Evolutionary conservation across 2,113 vertebrate species (phyloP).

Genomic region (Ondatra zibethicus): DNA sequence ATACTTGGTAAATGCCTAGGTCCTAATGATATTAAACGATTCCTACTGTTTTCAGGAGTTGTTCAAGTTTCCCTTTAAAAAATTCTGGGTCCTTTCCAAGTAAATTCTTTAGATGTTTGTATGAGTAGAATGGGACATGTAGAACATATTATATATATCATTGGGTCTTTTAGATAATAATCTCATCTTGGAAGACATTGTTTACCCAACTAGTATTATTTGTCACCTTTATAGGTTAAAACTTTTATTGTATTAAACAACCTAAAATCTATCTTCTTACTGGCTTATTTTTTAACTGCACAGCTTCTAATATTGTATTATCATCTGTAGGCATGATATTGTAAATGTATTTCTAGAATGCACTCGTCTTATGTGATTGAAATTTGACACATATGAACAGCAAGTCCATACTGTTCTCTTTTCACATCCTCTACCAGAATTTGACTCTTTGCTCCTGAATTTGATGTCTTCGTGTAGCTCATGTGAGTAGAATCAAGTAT

Average conservation of each 20-base stretch:
- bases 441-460: neutral
- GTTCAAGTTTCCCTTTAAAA: neutral
- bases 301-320: neutral
- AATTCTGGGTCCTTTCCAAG: neutral
- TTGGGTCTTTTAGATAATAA: neutral
- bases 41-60: neutral
- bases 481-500: neutral
- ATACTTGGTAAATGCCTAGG: neutral
- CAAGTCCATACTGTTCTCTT: fast-evolving
- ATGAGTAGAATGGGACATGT: neutral
- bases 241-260: neutral
- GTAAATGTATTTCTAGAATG: neutral
- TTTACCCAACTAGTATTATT: neutral
- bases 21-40: neutral
- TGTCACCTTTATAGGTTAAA: neutral
- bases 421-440: no score
- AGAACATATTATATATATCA: neutral
- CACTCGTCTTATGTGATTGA: neutral
- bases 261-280: neutral
- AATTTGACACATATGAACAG: neutral
- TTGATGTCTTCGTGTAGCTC: neutral
- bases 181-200: neutral
- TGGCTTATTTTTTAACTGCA: neutral
- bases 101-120: neutral
- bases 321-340: neutral